phyloP scores from a whole-genome alignment of 1,140 invertebrate genomes.

The Hycleus cichorii region DNA sequence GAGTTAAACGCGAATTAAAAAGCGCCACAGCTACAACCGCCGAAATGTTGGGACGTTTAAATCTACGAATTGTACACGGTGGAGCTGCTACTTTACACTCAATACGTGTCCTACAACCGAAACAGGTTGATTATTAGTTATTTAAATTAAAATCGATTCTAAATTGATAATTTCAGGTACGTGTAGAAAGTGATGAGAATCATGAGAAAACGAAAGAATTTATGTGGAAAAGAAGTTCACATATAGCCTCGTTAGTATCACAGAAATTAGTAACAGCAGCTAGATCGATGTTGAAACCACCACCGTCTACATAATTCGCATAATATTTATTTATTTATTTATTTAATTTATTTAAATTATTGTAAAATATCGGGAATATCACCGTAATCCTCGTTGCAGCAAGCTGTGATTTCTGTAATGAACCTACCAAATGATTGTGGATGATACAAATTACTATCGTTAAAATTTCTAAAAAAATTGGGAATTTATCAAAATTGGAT shows the following conservation, averaged over 20 bases:
- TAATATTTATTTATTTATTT: too few species aligned
- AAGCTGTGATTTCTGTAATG: too few species aligned
- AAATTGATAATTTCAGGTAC: slow-evolving; percentile 51
- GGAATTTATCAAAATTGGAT: too few species aligned
- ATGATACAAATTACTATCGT: too few species aligned
- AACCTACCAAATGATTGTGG: too few species aligned
- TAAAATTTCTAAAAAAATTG: too few species aligned
- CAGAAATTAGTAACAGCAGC: slow-evolving; percentile 69
- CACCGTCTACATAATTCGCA: slow-evolving; percentile 7
- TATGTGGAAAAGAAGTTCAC: slow-evolving; percentile 70
- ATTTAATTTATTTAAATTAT: too few species aligned
- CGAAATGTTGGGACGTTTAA: slow-evolving; percentile 74
- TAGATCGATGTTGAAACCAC: slow-evolving; percentile 61
- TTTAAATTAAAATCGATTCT: background rate
- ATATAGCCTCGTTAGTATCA: slow-evolving; percentile 74
- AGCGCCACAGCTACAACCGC: slow-evolving; percentile 77
- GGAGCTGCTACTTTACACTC: slow-evolving; percentile 70
- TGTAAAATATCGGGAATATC: too few species aligned
- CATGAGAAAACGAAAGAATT: slow-evolving; percentile 75
- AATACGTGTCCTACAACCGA: slow-evolving; percentile 75
- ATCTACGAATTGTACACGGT: slow-evolving; percentile 65
- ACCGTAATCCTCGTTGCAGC: too few species aligned
- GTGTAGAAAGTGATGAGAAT: slow-evolving; percentile 70
- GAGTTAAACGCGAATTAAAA: slow-evolving; percentile 65
- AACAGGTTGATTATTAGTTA: slow-evolving; percentile 55